Evolutionary conservation across 2,113 vertebrate genomes (phyloP), one percentile per base, ranked within the genome.

Genomic region (Eleginops maclovinus): DNA sequence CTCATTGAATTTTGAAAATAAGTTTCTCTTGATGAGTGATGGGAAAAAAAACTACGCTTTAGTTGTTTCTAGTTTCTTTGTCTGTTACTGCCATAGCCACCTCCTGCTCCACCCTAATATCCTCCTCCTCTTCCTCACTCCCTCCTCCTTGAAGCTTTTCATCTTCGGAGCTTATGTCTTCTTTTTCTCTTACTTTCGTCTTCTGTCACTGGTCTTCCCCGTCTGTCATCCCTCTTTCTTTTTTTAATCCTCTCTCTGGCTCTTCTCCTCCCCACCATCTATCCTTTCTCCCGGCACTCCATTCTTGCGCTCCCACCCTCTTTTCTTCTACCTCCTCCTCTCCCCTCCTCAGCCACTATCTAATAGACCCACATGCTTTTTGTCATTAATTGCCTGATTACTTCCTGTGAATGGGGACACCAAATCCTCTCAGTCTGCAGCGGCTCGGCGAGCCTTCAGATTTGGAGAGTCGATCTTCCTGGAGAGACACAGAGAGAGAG

Each of bases 351-450:
- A 51, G 64, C 73, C 56, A 60, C 90, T 91, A 88, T 94, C 93
- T 92, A 93, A 93, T 91, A 89, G 85, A 90, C 87, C 81, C 90
- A 89, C 81, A 84, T 84, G 89, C 83, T 89, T 93, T 92, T 91
- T 88, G 91, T 94, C 91, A 93, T 94, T 94, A 95, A 94, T 94
- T 94, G 93, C 93, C 89, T 91, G 93, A 94, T 93, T 92, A 92
- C 89, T 82, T 87, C 73, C 74, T 73, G 60, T 94, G 93, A 95
- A 94, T 93, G 89, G 90, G 80, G 86, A 92, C 89, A 86, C 85
- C 90, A 94, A 94, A 94, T 94, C 94, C 92, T 84, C 88, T 91
- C 90, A 88, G 91, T 91, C 87, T 79, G 50, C 72, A 67, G 76
- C 55, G 51, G 64, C 88, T 89, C 65, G 69, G 71, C 72, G 16